These are phyloP conservation scores for Nymphalis io DNA, from an alignment of 1,140 invertebrate genomes.

Conservation along the genomic window DNA sequence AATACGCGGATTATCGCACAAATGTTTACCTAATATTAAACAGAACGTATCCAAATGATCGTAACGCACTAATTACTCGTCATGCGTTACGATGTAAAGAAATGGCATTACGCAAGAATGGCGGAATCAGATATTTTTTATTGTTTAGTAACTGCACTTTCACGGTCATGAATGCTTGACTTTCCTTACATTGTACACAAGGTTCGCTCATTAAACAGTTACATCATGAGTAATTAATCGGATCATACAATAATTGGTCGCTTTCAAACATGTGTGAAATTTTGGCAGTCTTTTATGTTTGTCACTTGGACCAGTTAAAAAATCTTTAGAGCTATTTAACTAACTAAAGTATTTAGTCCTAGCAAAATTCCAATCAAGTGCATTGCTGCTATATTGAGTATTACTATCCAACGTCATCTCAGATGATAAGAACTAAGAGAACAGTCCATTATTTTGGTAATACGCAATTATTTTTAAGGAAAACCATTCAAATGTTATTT, in stretches of 20 bases:
- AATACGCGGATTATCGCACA: slow-evolving; percentile 3
- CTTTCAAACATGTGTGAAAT: slow-evolving; percentile 6
- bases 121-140: slow-evolving; percentile 53
- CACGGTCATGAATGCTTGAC: slow-evolving; percentile 56
- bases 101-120: slow-evolving; percentile 37
- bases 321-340: no score
- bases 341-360: no score
- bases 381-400: no score
- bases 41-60: slow-evolving; percentile 33
- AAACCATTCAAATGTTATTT: no score
- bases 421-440: no score
- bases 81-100: slow-evolving; percentile 21
- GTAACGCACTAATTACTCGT: slow-evolving; percentile 32
- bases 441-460: no score
- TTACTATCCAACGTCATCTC: no score
- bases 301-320: not conserved
- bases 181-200: slow-evolving; percentile 50
- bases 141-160: slow-evolving; percentile 56
- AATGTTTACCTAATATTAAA: slow-evolving; percentile 31
- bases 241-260: not conserved
- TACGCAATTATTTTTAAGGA: no score
- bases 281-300: not conserved
- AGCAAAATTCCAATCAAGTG: no score
- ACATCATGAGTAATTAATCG: slow-evolving; percentile 31
- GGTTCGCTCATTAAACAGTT: slow-evolving; percentile 39